These are phyloP conservation scores for Myiopsitta monachus DNA, from an alignment of 2,113 vertebrate species.

Conservation along the genomic window DNA sequence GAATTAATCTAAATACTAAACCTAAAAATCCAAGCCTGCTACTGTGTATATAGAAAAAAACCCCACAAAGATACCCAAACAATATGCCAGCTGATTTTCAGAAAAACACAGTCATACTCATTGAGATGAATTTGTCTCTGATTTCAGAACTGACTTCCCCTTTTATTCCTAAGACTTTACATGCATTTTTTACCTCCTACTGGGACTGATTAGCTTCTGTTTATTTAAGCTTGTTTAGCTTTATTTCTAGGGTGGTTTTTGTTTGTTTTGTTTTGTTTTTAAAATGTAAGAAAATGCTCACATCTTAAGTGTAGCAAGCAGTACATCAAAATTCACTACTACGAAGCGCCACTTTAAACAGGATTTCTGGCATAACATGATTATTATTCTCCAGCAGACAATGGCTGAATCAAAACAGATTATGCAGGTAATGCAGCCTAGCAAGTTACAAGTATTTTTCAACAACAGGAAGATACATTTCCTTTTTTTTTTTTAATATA, in stretches of 20 bases:
- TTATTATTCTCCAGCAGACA: background rate
- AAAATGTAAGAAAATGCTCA: fast-evolving
- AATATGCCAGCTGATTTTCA: background rate
- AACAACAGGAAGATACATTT: background rate
- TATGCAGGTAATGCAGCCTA: background rate
- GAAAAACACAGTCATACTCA: background rate
- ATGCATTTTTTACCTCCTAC: background rate
- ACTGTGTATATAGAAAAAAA: background rate
- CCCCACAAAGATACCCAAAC: too few species aligned
- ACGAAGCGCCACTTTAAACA: background rate
- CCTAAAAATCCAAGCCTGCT: background rate
- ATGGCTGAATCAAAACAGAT: background rate
- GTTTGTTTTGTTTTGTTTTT: background rate
- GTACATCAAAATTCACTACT: background rate
- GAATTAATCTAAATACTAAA: background rate
- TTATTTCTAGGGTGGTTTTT: background rate
- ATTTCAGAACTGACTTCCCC: background rate
- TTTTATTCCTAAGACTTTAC: background rate
- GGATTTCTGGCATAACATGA: background rate
- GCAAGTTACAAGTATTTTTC: background rate
- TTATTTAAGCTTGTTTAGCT: background rate
- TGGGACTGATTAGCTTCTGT: background rate
- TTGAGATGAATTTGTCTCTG: background rate
- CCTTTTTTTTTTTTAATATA: background rate
- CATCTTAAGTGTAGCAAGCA: background rate